Percentiles rank a stretch among this genome's conserved stretches.
Conservation (phyloP, 2,797 vertebrate species). For the Mergus octosetaceus region DNA sequence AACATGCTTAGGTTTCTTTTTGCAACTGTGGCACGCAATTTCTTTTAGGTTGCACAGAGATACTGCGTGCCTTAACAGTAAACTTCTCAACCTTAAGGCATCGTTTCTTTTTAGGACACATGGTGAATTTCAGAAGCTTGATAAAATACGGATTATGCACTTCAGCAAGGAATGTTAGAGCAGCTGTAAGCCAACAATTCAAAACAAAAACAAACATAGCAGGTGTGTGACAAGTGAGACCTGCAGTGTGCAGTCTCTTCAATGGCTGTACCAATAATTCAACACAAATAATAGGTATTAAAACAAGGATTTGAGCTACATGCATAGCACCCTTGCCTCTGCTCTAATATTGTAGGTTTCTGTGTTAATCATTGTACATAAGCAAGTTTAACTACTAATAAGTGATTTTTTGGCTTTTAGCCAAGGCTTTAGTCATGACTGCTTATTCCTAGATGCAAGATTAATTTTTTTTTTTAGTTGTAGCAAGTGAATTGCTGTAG, state of each 20-base stretch:
- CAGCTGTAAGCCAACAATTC: neutral
- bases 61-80: neutral
- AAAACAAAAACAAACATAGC: neutral
- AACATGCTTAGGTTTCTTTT: accelerated
- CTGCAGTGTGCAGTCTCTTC: neutral
- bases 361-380: neutral
- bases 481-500: neutral
- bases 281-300: neutral
- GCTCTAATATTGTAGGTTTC: neutral
- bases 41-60: neutral
- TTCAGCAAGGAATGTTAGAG: neutral
- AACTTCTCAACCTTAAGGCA: neutral
- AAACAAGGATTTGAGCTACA: neutral
- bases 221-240: neutral
- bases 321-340: neutral
- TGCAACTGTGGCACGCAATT: neutral
- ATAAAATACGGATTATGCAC: neutral
- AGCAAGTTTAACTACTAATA: neutral
- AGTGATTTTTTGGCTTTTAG: neutral
- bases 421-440: neutral
- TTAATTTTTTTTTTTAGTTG: neutral
- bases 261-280: neutral
- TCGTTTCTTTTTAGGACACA: neutral
- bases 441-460: neutral
- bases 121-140: neutral